Conservation (phyloP, 2,113 vertebrate genomes). For the Chunga burmeisteri region DNA sequence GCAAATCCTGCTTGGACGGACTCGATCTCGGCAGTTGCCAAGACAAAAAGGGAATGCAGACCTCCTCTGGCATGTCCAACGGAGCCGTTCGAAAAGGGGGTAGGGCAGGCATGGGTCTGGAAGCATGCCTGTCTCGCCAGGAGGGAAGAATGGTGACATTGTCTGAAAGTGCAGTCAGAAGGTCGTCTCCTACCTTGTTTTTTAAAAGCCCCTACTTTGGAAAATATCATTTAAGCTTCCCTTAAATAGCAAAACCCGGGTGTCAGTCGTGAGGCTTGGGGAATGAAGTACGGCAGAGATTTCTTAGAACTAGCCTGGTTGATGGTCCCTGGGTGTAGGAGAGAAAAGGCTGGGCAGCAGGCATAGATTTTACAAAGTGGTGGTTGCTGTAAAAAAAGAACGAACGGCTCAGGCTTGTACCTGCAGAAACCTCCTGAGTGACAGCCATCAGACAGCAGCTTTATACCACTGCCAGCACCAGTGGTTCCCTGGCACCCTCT, state of each 20-base stretch:
- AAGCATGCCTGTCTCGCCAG: accelerated
- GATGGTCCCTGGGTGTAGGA: background rate
- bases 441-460: background rate
- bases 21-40: background rate
- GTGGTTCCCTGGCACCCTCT: background rate
- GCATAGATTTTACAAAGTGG: background rate
- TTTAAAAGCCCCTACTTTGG: background rate
- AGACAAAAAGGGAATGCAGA: background rate
- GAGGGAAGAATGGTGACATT: background rate
- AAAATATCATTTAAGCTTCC: background rate
- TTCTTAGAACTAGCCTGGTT: background rate
- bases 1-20: background rate
- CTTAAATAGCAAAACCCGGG: background rate
- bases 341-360: background rate
- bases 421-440: background rate
- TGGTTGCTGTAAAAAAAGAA: background rate
- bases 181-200: background rate
- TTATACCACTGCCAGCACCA: accelerated
- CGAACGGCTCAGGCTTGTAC: background rate
- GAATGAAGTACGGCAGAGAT: background rate
- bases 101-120: background rate
- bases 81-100: background rate
- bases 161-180: background rate
- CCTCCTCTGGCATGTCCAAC: background rate
- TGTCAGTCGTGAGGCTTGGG: background rate